Conservation (phyloP, 2,113 vertebrate species). For the Cnemophilus loriae region DNA sequence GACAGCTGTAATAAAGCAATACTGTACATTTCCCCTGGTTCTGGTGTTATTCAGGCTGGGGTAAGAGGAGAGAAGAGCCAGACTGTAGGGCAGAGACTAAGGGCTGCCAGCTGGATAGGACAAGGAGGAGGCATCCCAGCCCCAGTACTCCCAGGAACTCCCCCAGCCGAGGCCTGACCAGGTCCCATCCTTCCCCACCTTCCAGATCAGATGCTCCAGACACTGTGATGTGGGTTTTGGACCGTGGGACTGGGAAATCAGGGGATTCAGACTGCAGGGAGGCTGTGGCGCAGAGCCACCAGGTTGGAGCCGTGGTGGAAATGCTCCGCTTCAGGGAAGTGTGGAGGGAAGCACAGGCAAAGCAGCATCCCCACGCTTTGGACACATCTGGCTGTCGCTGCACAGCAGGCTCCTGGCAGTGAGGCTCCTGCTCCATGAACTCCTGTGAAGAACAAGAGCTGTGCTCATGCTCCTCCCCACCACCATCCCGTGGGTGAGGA, state of each 20-base stretch:
- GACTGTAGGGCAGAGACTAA: neutral
- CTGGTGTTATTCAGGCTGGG: neutral
- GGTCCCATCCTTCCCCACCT: neutral
- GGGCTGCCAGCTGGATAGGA: neutral
- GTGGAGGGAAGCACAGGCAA: neutral
- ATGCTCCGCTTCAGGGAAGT: accelerated
- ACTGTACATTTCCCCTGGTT: neutral
- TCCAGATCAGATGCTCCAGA: neutral
- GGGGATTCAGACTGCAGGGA: neutral
- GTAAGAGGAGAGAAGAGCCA: neutral
- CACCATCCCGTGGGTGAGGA: accelerated
- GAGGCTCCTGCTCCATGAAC: neutral
- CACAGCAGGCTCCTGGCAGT: neutral
- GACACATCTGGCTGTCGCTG: neutral
- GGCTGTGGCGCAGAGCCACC: accelerated
- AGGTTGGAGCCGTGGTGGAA: accelerated
- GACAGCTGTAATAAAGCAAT: neutral
- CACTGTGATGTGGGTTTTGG: neutral
- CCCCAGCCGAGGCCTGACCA: neutral
- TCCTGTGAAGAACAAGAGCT: neutral
- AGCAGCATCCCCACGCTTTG: neutral
- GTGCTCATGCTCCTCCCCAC: neutral
- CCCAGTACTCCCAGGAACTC: neutral
- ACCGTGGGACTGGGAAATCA: neutral
- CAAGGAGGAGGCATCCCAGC: neutral